These are phyloP conservation scores for Palaemon carinicauda DNA, from an alignment of 1,140 invertebrate species.

Conservation along the genomic window DNA sequence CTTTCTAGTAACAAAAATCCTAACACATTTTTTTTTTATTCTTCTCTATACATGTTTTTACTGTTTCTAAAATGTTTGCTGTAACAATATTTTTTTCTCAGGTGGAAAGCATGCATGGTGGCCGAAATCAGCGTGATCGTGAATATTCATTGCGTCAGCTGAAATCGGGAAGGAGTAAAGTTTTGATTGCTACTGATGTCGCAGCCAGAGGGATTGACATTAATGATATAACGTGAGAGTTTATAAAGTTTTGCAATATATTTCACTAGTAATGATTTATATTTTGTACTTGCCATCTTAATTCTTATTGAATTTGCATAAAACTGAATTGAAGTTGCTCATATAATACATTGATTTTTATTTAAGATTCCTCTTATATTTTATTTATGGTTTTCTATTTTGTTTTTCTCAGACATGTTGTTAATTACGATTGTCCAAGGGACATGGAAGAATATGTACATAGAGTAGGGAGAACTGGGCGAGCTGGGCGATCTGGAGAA, in stretches of 20 bases:
- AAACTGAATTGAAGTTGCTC: not conserved
- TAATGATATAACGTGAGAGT: conserved; percentile 87
- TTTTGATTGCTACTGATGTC: conserved; percentile 94
- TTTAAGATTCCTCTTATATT: not conserved
- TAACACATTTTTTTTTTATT: too few relatives aligned
- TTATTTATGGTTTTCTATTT: too few relatives aligned
- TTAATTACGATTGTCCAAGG: conserved; percentile 91
- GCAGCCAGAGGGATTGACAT: conserved; percentile 92
- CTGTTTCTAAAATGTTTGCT: too few relatives aligned
- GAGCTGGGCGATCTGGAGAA: conserved; percentile 77
- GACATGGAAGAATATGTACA: conserved; percentile 97
- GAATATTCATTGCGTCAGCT: conserved; percentile 86
- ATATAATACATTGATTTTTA: not conserved
- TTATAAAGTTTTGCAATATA: too few relatives aligned
- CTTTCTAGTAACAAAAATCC: too few relatives aligned
- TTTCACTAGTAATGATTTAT: too few relatives aligned
- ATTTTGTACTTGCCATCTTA: too few relatives aligned
- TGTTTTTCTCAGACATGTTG: conserved; percentile 72
- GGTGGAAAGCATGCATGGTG: conserved; percentile 77
- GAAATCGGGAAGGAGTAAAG: conserved; percentile 75
- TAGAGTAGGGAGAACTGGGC: conserved; percentile 85
- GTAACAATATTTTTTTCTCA: not conserved
- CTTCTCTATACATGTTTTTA: too few relatives aligned
- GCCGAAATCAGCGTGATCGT: conserved; percentile 84
- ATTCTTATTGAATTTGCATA: not conserved